Conservation (phyloP, 2,797 vertebrate species). For the Pristis pectinata region DNA sequence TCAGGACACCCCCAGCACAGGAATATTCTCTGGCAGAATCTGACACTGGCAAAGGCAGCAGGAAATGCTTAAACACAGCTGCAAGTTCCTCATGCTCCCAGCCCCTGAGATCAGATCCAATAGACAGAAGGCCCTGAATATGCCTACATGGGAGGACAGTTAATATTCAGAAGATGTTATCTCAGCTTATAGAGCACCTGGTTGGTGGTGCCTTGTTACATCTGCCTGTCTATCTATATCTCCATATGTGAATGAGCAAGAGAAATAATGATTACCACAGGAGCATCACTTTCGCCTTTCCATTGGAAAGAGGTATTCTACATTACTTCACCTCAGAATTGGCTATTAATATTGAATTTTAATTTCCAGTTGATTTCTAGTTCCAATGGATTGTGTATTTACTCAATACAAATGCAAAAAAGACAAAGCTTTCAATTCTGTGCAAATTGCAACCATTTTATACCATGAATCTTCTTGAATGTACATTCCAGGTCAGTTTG, state of each 20-base stretch:
- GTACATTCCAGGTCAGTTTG: not conserved
- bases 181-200: not conserved
- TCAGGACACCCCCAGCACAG: not conserved
- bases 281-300: not conserved
- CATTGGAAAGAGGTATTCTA: not conserved
- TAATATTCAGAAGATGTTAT: not conserved
- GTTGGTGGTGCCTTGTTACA: not conserved
- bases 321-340: not conserved
- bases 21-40: not conserved
- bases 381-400: not conserved
- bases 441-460: not conserved
- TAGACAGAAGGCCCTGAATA: not conserved
- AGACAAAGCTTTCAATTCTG: not conserved
- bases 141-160: not conserved
- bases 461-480: not conserved
- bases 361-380: not conserved
- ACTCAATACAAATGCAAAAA: not conserved
- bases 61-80: not conserved
- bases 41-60: not conserved
- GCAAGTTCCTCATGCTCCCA: not conserved
- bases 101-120: not conserved
- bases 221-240: not conserved
- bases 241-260: not conserved
- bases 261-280: not conserved
- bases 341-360: not conserved